Evolutionary conservation across 1,140 invertebrate species (phyloP).

Genomic region (Pseudomyrmex concolor): DNA sequence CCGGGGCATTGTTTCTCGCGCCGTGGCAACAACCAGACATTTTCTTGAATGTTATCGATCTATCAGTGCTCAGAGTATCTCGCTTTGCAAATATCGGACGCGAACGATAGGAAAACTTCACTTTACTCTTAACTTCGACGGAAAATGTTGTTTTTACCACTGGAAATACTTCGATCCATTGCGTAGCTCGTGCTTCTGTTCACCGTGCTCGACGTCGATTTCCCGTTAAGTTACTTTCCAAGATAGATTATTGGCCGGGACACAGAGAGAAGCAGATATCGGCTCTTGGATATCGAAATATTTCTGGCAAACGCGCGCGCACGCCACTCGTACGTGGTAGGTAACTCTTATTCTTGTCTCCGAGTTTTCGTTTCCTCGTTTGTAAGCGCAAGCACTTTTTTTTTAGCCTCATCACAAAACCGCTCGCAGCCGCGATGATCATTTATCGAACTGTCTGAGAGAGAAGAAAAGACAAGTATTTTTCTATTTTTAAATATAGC

Average conservation of each 20-base stretch:
- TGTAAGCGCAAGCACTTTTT: constrained; percentile 8
- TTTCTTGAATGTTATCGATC: constrained; percentile 23
- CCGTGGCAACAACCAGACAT: not conserved
- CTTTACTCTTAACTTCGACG: constrained; percentile 27
- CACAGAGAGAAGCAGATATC: constrained; percentile 43
- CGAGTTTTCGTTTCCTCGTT: not conserved
- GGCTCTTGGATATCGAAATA: constrained; percentile 41
- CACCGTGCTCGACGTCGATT: constrained; percentile 46
- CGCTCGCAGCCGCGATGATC: not conserved
- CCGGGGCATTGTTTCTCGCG: constrained; percentile 7
- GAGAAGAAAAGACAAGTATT: too few species aligned
- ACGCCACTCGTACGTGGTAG: not conserved
- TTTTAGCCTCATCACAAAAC: constrained; percentile 34
- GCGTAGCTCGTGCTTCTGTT: constrained; percentile 45
- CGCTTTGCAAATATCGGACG: constrained; percentile 56
- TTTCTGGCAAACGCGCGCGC: constrained; percentile 47
- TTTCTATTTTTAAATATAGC: too few species aligned
- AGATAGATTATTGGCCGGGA: constrained; percentile 56
- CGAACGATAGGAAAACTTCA: constrained; percentile 57
- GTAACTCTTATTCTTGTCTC: constrained; percentile 6
- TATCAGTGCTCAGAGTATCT: constrained; percentile 36
- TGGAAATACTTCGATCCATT: constrained; percentile 52
- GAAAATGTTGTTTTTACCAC: constrained; percentile 50
- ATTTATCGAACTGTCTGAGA: not conserved
- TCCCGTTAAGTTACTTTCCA: constrained; percentile 58